Evolutionary conservation across 2,113 vertebrate genomes (phyloP), one percentile per base, ranked within the genome.

Genomic region (Sporophila hypoxantha): DNA sequence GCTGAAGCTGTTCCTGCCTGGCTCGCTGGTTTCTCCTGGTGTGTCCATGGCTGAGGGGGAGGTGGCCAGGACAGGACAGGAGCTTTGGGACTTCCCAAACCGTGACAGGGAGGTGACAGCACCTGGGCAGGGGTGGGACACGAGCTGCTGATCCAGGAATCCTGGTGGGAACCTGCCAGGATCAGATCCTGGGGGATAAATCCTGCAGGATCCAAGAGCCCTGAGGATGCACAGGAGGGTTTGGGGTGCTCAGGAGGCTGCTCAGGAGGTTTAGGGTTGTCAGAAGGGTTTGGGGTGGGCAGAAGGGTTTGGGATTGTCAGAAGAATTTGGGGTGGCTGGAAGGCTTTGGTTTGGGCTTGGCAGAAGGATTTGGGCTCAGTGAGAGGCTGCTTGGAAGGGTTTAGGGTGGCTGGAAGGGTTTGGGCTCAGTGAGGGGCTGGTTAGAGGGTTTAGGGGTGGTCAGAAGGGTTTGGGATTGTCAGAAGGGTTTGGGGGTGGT

Each of bases 31-130:
- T 50, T 16, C n/a, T 65, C 30, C 62, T 27, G 10, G 13, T 1
- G 41, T n/a, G 12, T 5, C 47, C 53, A 1, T 5, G 47, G 25
- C 14, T 74, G 26, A 27, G n/a, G 21, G 8, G 17, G 37, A 21
- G 3, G 62, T 9, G 8, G 46, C 39, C 4, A 1, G 6, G 4
- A 34, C 53, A 53, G 67, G 37, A 2, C 26, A n/a, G 41, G 55
- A 44, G 6, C 14, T 12, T 1, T 17, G 4, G 49, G 20, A 2
- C 29, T 27, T 41, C 25, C 62, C 30, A 2, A 3, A 34, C 3
- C 1, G 2, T n/a, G 32, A 27, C 12, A 14, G 41, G 19, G 34
- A 5, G 22, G 8, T 57, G 59, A 30, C 57, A 34, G 42, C 56
- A 21, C 47, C 26, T 36, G 22, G 25, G 13, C 68, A 14, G 12